Base-by-base conservation (phyloP, 2,888 invertebrate genomes). In the Atrina japonica region DNA sequence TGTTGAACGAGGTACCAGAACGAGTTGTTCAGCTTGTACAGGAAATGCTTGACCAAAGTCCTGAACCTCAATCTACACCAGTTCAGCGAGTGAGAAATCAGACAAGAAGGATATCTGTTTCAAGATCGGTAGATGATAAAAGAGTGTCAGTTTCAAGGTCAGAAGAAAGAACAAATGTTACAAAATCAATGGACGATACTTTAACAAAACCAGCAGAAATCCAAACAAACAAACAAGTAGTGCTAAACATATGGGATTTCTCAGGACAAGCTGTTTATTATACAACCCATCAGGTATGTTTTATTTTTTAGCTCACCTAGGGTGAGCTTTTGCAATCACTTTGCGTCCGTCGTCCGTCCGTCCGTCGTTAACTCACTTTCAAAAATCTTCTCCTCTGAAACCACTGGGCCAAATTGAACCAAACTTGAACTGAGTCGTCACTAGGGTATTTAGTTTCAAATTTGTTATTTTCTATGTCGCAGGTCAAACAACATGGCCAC, bases 201-300 rank as follows among this genome's bases (percentile, higher is more conserved):
- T 53, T 35, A 0, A 16, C 14, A 9, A 30, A 53, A 14, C 0
- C 40, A 18, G 35, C 30, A 16, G 47, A 55, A 27, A 56, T 27
- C 18, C 55, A 27, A 7, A 43, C 14, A 45, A 56, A 61, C 11
- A 67, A 78, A 25, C 81, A 82, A 52, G 83, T 88, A 30, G 80
- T 82, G 43, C 76, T 89, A 45, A 86, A 88, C 77, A 86, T 89
- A 29, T 90, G 89, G 88, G 90, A 91, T 70, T 90, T 89, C 75
- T 86, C 89, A 25, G 90, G 90, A 16, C 87, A 87, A 64, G 84
- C 87, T 59, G 86, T 80, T 2, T 89, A 88, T 70, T 88, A 87
- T 67, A 84, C 87, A 3, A 88, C 88, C 23, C 89, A 89, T 66
- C 88, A 88, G 82, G 87, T 87, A 70, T 23, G 65, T 35, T n/a